phyloP scores from a whole-genome alignment of 1,140 invertebrate genomes.

The Archegozetes longisetosus region DNA sequence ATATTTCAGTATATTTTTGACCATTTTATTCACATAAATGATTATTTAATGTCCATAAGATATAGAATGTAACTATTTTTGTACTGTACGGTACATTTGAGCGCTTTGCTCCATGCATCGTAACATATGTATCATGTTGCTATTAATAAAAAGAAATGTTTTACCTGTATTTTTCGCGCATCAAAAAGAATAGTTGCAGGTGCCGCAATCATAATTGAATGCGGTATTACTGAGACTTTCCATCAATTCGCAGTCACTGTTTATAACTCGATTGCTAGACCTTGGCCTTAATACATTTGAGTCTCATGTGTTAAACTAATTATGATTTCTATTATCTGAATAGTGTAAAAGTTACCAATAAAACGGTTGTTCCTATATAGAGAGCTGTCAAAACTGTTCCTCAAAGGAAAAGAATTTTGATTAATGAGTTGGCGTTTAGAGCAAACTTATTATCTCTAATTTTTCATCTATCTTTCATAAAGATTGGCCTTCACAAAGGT shows the following conservation, averaged over 20 bases:
- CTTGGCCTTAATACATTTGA: slow-evolving; percentile 40
- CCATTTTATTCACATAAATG: no score
- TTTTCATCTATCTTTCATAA: slow-evolving; percentile 27
- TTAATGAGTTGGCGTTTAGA: slow-evolving; percentile 30
- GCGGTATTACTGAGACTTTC: slow-evolving; percentile 39
- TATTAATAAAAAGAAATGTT: no score
- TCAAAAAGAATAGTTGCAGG: no score
- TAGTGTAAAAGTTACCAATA: slow-evolving; percentile 29
- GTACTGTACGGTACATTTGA: no score
- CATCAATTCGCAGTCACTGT: slow-evolving; percentile 47
- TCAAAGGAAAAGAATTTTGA: slow-evolving; percentile 25
- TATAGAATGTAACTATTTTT: no score
- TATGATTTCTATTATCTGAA: slow-evolving; percentile 46
- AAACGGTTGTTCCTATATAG: slow-evolving; percentile 25
- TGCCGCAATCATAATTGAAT: slow-evolving; percentile 40
- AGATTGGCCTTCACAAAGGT: no score
- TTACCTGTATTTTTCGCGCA: no score
- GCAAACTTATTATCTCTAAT: slow-evolving; percentile 29
- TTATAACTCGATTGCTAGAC: slow-evolving; percentile 61
- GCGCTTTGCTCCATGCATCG: no score
- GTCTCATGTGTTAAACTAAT: slow-evolving; percentile 37
- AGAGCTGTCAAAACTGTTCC: slow-evolving; percentile 26
- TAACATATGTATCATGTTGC: no score
- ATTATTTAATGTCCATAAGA: no score
- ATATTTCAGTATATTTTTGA: no score